Evolutionary conservation across 1,140 invertebrate genomes (phyloP), one percentile per base, ranked within the genome.

Genomic region (Pemphigus obesinymphae): DNA sequence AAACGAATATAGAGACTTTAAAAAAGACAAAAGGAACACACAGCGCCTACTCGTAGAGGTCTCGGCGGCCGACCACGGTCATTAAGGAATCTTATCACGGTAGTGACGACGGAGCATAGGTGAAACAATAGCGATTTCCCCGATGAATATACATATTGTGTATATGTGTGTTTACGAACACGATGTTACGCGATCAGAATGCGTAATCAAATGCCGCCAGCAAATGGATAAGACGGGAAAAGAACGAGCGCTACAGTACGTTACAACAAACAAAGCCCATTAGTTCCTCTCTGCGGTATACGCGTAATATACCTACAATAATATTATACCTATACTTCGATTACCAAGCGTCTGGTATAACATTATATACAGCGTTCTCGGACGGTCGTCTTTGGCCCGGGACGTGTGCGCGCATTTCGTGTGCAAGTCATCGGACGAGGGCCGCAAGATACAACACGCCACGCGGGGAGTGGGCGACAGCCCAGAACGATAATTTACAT

Each of bases 21-120:
- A n/a, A n/a, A n/a, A n/a, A n/a, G 13, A 70, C 66, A 70, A 70
- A 70, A 34, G 37, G 23, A 43, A n/a, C 17, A 31, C 8, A 23
- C 26, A 26, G 58, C 15, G 29, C 29, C 26, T 15, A 0, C 6
- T 13, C 58, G 58, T 61, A n/a, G n/a, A n/a, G 37, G 37, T 3
- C 4, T 40, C 31, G 58, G 15, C 26, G 29, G 20, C 13, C 31
- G 31, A 66, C 31, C 20, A 31, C 61, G 20, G 61, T 66, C 31
- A 68, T 70, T 70, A 70, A 70, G 40, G 68, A 70, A 70, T 70
- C 68, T 43, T 34, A 70, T 70, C 68, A 70, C 40, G 68, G 68
- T 23, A 40, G 23, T 23, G 48, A n/a, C 20, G 63, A 8, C 31
- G 23, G 23, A 70, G 68, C 15, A 29, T 43, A 70, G 37, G n/a